Percentiles rank a stretch among this genome's conserved stretches.
Conservation (phyloP, 2,888 invertebrate species). For the Sepiola atlantica region DNA sequence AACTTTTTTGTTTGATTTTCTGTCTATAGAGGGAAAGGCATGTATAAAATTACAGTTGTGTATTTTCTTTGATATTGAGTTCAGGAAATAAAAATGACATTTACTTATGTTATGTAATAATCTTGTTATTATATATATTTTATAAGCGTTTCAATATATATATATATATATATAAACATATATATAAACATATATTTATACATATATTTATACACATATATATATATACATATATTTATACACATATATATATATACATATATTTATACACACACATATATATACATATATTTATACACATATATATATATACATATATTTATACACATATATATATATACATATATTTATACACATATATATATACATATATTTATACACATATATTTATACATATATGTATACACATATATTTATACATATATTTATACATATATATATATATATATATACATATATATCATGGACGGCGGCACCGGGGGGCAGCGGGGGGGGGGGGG, state of each 20-base stretch:
- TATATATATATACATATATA: background rate
- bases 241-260: background rate
- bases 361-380: background rate
- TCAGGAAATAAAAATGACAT: too few relatives aligned
- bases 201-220: background rate
- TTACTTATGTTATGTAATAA: too few relatives aligned
- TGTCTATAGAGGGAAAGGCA: too few relatives aligned
- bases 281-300: background rate
- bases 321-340: background rate
- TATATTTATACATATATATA: background rate
- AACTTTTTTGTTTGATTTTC: too few relatives aligned
- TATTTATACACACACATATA: background rate
- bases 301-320: background rate
- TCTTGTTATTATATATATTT: too few relatives aligned
- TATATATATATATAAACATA: background rate
- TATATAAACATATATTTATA: background rate
- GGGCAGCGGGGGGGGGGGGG: too few relatives aligned
- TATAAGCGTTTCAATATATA: too few relatives aligned
- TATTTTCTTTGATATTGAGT: too few relatives aligned
- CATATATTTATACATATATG: background rate
- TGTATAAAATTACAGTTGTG: too few relatives aligned
- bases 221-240: background rate
- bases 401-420: background rate
- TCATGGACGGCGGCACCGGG: background rate
- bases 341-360: background rate